Evolutionary conservation across 1,140 invertebrate species (phyloP), one percentile per base, ranked within the genome.

Genomic region (Oryctes rhinoceros): DNA sequence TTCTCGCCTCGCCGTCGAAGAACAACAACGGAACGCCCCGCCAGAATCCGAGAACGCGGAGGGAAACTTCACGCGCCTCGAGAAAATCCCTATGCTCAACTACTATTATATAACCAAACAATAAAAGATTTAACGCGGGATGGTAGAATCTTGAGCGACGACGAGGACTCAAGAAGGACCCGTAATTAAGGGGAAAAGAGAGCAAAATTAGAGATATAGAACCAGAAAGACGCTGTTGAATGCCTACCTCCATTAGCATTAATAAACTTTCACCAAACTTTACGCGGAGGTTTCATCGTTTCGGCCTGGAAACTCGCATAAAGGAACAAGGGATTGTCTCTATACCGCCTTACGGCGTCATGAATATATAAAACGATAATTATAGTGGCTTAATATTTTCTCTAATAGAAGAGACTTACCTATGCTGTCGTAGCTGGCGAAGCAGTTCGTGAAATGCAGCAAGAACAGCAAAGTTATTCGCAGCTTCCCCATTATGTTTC

Each of bases 41-140:
- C 13, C 53, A 59, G 18, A 7, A 18, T 6, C 53, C 3, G 53
- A 18, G n/a, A 59, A 59, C 15, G 53, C 53, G 53, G 18, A n/a
- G 53, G 15, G 7, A 18, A 59, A 59, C 53, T 59, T 59, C 53
- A 59, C 53, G 53, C 53, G 53, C 53, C 53, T 59, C 53, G 15
- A 18, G 15, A 59, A 59, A 59, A 59, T 59, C 53, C 53, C 53
- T 15, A 59, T 59, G 53, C 53, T 59, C 53, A 59, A 59, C 53
- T 59, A 59, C 53, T 59, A 59, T 59, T 59, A 59, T 59, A 59
- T 59, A 59, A 59, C 53, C 53, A 59, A 59, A 59, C 53, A 59
- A 59, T 59, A 59, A 59, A 59, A 59, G 53, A 59, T 59, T 59
- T 59, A 59, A 15, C 53, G 53, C 6, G 53, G 53, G 18, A 59